phyloP scores from a whole-genome alignment of 2,797 vertebrate species.

The Rhynchonycteris naso region DNA sequence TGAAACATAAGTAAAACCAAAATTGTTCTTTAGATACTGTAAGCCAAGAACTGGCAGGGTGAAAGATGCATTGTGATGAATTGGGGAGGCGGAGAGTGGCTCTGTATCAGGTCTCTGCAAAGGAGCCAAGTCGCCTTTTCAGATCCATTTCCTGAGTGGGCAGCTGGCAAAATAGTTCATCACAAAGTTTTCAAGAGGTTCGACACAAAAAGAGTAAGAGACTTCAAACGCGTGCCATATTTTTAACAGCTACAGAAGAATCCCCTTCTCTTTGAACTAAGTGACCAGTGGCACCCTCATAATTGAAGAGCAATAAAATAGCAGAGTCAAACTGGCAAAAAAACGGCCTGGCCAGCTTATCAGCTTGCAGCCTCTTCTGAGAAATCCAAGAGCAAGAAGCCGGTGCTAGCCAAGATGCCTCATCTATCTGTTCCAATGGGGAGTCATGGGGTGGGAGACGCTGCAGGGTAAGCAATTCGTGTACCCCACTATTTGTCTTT shows the following conservation, averaged over 20 bases:
- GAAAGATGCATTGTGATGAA: not conserved
- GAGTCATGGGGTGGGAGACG: slow-evolving; percentile 29
- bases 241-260: slow-evolving; percentile 73
- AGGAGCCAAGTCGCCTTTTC: slow-evolving; percentile 55
- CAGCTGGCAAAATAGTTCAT: slow-evolving; percentile 74
- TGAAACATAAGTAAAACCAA: slow-evolving; percentile 49
- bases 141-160: slow-evolving; percentile 66
- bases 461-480: slow-evolving; percentile 63
- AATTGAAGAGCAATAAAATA: slow-evolving; percentile 84
- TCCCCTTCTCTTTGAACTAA: slow-evolving; percentile 75
- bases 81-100: not conserved
- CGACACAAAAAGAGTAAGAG: slow-evolving; percentile 79
- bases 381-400: slow-evolving; percentile 80
- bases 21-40: slow-evolving; percentile 24
- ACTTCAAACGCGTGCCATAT: slow-evolving; percentile 75
- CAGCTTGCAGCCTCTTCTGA: slow-evolving; percentile 83
- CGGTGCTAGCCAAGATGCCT: slow-evolving; percentile 77
- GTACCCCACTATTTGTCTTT: slow-evolving; percentile 39
- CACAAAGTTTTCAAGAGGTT: slow-evolving; percentile 70
- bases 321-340: slow-evolving; percentile 84
- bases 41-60: not conserved
- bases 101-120: not conserved
- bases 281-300: slow-evolving; percentile 82
- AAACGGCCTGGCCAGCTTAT: slow-evolving; percentile 83
- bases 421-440: slow-evolving; percentile 75